Evolutionary conservation across 2,888 invertebrate genomes (phyloP).

Genomic region (Apodemia duryi): DNA sequence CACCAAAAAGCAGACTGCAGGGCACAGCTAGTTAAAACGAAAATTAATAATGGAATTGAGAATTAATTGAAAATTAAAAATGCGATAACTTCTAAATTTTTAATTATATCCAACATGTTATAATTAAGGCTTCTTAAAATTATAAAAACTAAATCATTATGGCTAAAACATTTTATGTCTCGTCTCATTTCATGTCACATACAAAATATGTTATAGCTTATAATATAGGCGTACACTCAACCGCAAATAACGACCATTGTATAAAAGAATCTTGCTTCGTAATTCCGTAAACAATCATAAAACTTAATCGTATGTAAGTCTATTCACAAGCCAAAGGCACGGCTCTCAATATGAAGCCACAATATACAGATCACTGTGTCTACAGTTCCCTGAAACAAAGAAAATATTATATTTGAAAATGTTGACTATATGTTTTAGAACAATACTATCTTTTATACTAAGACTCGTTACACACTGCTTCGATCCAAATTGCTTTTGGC

Average conservation of each 20-base stretch:
- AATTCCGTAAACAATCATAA: conserved; percentile 53
- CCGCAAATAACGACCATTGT: conserved; percentile 51
- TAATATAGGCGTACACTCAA: conserved; percentile 69
- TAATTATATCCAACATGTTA: conserved; percentile 74
- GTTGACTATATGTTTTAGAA: too few species aligned
- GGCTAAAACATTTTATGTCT: conserved; percentile 59
- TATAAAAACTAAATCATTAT: conserved; percentile 69
- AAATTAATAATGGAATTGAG: too few species aligned
- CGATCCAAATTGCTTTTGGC: too few species aligned
- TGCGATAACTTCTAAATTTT: conserved; percentile 51
- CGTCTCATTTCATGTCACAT: conserved; percentile 60
- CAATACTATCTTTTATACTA: too few species aligned
- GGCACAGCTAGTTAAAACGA: too few species aligned
- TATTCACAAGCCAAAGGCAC: conserved; percentile 64
- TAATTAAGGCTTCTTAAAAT: conserved; percentile 67
- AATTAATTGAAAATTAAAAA: too few species aligned
- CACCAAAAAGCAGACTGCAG: too few species aligned
- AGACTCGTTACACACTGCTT: too few species aligned
- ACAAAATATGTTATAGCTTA: conserved; percentile 71
- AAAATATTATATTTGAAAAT: conserved; percentile 13
- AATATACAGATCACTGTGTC: conserved; percentile 55
- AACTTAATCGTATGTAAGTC: conserved; percentile 43
- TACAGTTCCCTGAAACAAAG: conserved; percentile 54
- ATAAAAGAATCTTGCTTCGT: conserved; percentile 56
- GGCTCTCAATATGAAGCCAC: conserved; percentile 63